Evolutionary conservation across 2,113 vertebrate genomes (phyloP).

Genomic region (Dicentrarchus labrax): DNA sequence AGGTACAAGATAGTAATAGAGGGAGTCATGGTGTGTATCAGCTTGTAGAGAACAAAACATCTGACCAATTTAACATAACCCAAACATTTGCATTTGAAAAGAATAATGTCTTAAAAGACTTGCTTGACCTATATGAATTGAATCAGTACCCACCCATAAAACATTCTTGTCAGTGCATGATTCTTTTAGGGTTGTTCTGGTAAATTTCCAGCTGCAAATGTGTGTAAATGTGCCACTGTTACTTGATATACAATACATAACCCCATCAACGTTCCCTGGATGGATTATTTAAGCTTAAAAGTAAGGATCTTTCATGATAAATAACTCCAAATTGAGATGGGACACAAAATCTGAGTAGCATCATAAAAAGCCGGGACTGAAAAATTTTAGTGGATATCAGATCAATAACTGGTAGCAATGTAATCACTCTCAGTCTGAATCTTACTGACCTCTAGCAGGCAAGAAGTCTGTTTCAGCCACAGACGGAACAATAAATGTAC

Average conservation of each 20-base stretch:
- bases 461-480: not conserved
- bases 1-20: conserved; percentile 11
- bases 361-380: conserved; percentile 3
- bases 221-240: not conserved
- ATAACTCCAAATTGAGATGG: not conserved
- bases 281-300: not conserved
- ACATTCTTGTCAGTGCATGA: not conserved
- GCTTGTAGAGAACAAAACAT: not conserved
- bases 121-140: not conserved
- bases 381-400: conserved; percentile 13
- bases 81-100: not conserved
- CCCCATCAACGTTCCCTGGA: not conserved
- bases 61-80: not conserved
- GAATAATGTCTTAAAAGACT: not conserved
- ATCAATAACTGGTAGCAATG: conserved; percentile 15
- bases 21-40: not conserved
- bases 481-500: not conserved
- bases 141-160: not conserved
- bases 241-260: not conserved
- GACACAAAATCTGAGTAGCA: not conserved
- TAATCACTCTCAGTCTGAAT: conserved; percentile 11
- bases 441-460: not conserved
- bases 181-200: no score
- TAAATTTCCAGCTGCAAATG: not conserved
- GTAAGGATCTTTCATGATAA: not conserved